Evolutionary conservation across 2,797 vertebrate genomes (phyloP).

Genomic region (Fistularia commersonii): DNA sequence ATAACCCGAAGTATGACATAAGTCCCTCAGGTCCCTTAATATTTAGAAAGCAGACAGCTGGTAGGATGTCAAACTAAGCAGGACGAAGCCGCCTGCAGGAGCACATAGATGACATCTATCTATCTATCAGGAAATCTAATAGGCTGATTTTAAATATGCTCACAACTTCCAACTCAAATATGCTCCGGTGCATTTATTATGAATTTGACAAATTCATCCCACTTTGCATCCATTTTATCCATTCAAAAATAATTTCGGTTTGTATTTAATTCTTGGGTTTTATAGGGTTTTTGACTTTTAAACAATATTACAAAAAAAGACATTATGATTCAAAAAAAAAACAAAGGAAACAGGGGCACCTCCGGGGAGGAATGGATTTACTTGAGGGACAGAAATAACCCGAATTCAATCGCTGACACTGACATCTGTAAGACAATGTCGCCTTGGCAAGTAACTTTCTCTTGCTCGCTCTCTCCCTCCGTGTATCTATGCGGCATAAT

Average conservation of each 20-base stretch:
- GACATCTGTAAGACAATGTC: slow-evolving; percentile 64
- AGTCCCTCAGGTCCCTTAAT: no score
- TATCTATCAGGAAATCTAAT: no score
- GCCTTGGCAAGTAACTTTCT: slow-evolving; percentile 62
- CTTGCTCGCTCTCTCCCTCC: slow-evolving; percentile 33
- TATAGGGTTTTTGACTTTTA: not conserved
- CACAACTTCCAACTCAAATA: no score
- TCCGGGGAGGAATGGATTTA: slow-evolving; percentile 7
- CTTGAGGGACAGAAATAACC: slow-evolving; percentile 41
- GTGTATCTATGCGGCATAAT: slow-evolving; percentile 74
- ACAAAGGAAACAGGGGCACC: slow-evolving; percentile 9
- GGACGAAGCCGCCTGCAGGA: no score
- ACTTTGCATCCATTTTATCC: no score
- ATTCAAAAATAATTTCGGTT: no score
- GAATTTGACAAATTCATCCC: not conserved
- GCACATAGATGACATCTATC: no score
- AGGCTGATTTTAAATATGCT: no score
- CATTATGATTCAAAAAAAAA: slow-evolving; percentile 10
- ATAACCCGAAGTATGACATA: no score
- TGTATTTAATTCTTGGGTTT: no score
- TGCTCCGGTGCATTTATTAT: not conserved
- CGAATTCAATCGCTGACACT: slow-evolving; percentile 49
- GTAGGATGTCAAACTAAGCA: no score
- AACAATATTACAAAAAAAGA: not conserved
- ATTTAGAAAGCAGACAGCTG: no score